A percentile compares a stretch with the other conserved stretches of the same genome.
Conservation (phyloP, 2,113 vertebrate genomes). For the Mesocricetus auratus region DNA sequence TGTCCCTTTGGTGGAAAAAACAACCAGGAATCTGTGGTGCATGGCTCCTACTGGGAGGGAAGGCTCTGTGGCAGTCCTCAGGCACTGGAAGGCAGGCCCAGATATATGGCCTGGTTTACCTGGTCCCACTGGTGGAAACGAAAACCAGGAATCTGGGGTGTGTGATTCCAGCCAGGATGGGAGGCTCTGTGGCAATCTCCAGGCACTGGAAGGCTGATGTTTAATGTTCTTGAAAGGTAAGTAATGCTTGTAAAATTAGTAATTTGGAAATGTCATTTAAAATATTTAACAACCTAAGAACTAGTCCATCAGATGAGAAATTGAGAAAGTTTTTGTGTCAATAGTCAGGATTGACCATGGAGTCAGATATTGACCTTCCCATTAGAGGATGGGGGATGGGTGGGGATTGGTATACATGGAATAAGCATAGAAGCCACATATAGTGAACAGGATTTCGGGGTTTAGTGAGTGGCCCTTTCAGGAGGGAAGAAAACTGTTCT, state of each 20-base stretch:
- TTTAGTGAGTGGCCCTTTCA: background rate
- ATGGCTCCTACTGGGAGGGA: too few relatives aligned
- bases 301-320: background rate
- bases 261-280: conserved; percentile 29
- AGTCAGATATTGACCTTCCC: background rate
- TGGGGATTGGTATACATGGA: background rate
- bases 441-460: background rate
- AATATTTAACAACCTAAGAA: background rate
- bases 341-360: background rate
- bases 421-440: background rate
- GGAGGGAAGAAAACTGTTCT: background rate
- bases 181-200: too few relatives aligned
- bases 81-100: too few relatives aligned
- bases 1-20: too few relatives aligned
- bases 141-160: too few relatives aligned
- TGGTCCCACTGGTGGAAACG: too few relatives aligned
- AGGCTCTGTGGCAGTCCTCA: too few relatives aligned
- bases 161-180: too few relatives aligned
- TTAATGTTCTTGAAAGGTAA: too few relatives aligned
- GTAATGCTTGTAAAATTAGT: conserved; percentile 16
- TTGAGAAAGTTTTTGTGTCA: background rate
- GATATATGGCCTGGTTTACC: too few relatives aligned
- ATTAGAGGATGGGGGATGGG: background rate
- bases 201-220: too few relatives aligned
- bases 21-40: too few relatives aligned